Evolutionary conservation across 2,113 vertebrate species (phyloP).

Genomic region (Corythornis vintsioides): DNA sequence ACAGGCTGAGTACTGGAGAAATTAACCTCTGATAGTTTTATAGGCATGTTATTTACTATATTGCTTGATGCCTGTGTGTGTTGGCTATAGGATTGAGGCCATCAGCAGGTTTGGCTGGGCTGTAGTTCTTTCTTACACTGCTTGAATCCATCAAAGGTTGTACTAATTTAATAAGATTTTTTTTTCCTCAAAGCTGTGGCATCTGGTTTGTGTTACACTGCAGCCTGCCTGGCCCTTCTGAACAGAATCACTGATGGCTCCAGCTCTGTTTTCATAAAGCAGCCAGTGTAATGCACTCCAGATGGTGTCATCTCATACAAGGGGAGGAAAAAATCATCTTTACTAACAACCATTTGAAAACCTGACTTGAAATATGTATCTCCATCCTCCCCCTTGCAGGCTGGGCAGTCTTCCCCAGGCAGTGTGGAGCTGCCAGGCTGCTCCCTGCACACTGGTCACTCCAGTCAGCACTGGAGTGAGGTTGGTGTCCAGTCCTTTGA

Average conservation of each 20-base stretch:
- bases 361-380: slow-evolving; percentile 20
- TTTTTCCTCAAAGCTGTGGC: slow-evolving; percentile 50
- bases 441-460: background rate
- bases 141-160: slow-evolving; percentile 5
- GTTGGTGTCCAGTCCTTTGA: background rate
- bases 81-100: background rate
- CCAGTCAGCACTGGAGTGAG: background rate
- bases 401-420: background rate
- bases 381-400: background rate
- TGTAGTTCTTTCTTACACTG: slow-evolving; percentile 5
- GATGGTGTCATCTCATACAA: slow-evolving; percentile 64
- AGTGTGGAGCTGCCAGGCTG: background rate
- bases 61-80: background rate
- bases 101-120: background rate
- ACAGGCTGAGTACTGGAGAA: background rate
- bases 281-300: slow-evolving; percentile 69
- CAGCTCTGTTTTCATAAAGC: slow-evolving; percentile 63
- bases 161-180: slow-evolving; percentile 42
- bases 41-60: background rate
- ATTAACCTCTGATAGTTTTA: background rate
- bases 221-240: slow-evolving; percentile 48
- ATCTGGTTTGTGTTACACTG: slow-evolving; percentile 71
- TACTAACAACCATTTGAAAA: slow-evolving; percentile 60
- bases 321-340: background rate
- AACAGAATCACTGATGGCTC: slow-evolving; percentile 66